Conservation (phyloP, 35 echinoderm and acorn worm genomes). For the Ptychodera flava region DNA sequence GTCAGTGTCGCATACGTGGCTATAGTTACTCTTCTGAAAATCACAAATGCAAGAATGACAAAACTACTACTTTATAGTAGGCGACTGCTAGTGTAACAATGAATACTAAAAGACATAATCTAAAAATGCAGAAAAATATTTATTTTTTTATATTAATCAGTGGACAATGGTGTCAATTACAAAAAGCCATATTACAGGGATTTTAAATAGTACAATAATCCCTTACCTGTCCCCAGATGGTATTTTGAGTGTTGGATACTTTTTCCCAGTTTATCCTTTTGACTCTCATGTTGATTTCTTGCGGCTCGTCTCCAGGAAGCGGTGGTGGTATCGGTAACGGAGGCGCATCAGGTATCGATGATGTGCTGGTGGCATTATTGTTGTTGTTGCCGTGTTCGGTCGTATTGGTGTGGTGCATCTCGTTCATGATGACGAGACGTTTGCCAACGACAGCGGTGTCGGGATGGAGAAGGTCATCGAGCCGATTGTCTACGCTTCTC, state of each 20-base stretch:
- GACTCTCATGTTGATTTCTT: slow-evolving; percentile 68
- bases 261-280: slow-evolving; percentile 99
- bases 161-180: no score
- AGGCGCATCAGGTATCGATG: slow-evolving; percentile 42
- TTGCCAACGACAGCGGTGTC: not conserved
- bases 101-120: no score
- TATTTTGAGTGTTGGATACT: slow-evolving; percentile 84
- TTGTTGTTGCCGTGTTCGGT: not conserved
- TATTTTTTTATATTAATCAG: no score
- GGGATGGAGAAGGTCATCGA: not conserved
- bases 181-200: no score
- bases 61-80: no score
- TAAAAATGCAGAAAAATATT: no score
- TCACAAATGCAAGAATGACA: no score
- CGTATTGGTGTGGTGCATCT: not conserved
- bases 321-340: slow-evolving; percentile 59
- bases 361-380: slow-evolving; percentile 14
- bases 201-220: no score
- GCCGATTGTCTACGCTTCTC: not conserved
- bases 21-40: no score
- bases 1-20: no score
- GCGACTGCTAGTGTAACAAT: no score
- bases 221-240: slow-evolving; percentile 93
- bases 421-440: not conserved
- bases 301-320: slow-evolving; percentile 39